Percentiles rank a stretch among this genome's conserved stretches.
Conservation (phyloP, 2,113 vertebrate genomes). For the Syngnathus typhle region DNA sequence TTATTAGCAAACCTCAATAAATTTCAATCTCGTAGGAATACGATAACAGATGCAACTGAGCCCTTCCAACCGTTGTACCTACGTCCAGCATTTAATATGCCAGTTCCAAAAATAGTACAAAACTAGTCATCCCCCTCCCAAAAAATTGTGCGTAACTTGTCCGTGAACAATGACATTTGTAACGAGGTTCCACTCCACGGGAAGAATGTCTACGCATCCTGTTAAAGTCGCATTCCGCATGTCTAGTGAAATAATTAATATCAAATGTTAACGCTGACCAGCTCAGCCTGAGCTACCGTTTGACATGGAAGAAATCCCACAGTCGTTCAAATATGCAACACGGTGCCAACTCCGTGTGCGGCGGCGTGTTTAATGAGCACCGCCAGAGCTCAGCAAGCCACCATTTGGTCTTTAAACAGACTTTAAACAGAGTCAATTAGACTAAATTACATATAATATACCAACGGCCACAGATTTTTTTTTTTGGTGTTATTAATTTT, state of each 20-base stretch:
- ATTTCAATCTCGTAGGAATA: background rate
- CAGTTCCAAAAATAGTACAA: too few species aligned
- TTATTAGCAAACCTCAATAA: background rate
- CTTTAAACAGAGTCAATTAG: too few species aligned
- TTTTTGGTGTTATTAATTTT: too few species aligned
- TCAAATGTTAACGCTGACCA: background rate
- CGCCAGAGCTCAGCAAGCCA: background rate
- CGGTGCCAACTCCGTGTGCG: background rate
- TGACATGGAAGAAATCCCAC: background rate
- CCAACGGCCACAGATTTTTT: too few species aligned
- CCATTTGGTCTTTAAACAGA: background rate
- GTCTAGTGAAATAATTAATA: background rate
- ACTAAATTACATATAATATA: too few species aligned
- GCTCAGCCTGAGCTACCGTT: background rate
- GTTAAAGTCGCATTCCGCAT: background rate
- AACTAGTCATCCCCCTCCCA: too few species aligned
- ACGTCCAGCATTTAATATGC: too few species aligned
- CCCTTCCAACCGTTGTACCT: background rate
- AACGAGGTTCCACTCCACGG: too few species aligned
- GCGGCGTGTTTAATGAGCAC: slow-evolving; percentile 1
- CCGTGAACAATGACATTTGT: too few species aligned
- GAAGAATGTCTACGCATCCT: background rate
- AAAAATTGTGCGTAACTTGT: too few species aligned
- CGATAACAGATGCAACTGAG: background rate
- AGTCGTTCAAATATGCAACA: background rate